A percentile compares a stretch with the other conserved stretches of the same genome.
Evolutionary conservation across 2,113 vertebrate species (phyloP).

Genomic region (Chaenocephalus aceratus): DNA sequence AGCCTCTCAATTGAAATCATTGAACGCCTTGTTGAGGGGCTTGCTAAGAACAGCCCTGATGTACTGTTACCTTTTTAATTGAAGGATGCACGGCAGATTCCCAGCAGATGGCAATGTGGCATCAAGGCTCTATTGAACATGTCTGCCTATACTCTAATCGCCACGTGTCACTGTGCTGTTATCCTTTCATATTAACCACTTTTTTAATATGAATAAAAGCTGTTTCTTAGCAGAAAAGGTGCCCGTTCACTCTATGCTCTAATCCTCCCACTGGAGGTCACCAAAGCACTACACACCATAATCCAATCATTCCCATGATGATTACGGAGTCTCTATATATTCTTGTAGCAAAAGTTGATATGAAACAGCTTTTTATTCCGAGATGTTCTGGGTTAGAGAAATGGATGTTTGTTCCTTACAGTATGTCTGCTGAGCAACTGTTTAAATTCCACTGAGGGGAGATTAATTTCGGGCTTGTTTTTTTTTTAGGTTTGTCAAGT

Average conservation of each 20-base stretch:
- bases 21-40: constrained; percentile 1
- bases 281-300: constrained; percentile 59
- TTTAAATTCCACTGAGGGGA: not conserved
- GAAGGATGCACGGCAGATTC: not conserved
- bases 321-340: constrained; percentile 16
- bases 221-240: constrained; percentile 2
- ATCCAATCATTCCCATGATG: constrained; percentile 6
- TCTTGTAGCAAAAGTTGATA: not conserved
- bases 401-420: not conserved
- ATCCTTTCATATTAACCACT: not conserved
- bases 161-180: not conserved
- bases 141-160: not conserved
- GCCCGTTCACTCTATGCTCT: constrained; percentile 16
- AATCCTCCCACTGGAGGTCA: constrained; percentile 81
- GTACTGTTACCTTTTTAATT: not conserved
- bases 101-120: constrained; percentile 12
- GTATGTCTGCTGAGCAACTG: not conserved
- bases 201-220: not conserved
- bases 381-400: not conserved
- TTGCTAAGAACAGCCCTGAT: constrained; percentile 9
- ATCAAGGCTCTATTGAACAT: not conserved
- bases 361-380: constrained; percentile 8
- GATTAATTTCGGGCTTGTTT: constrained; percentile 31
- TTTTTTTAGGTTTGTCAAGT: constrained; percentile 25
- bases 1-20: constrained; percentile 5